Conservation (phyloP, 1,140 invertebrate species). For the Yoshiicerus persimilis region DNA sequence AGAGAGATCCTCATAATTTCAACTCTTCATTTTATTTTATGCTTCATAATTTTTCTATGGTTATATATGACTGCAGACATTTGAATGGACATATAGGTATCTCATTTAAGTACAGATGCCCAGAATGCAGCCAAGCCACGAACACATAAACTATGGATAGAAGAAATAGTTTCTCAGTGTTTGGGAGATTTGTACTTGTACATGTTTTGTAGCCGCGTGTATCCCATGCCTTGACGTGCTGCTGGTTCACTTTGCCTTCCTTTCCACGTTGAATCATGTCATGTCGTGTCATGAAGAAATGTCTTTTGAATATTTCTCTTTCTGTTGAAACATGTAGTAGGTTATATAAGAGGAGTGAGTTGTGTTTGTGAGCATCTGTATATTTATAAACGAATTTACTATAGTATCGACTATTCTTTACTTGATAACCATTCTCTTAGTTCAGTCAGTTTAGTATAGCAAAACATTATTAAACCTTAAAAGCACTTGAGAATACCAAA, state of each 20-base stretch:
- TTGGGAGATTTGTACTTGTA: constrained; percentile 1
- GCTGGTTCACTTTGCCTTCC: neutral
- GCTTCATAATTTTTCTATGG: neutral
- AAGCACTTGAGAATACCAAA: no score
- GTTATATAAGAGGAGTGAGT: neutral
- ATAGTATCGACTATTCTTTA: no score
- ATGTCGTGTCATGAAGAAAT: constrained; percentile 19
- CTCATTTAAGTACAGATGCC: neutral
- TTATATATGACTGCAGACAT: neutral
- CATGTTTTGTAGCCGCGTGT: constrained; percentile 9
- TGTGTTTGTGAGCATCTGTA: no score
- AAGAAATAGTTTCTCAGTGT: neutral
- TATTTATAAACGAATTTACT: neutral
- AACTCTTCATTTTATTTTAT: neutral
- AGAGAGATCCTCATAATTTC: neutral
- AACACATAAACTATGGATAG: neutral
- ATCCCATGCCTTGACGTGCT: neutral
- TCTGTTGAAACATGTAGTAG: neutral
- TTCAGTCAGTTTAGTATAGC: no score
- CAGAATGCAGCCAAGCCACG: neutral
- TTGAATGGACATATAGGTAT: neutral
- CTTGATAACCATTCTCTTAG: no score
- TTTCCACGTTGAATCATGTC: neutral
- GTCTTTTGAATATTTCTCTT: constrained; percentile 17
- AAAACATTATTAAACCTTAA: no score